Evolutionary conservation across 1,140 invertebrate genomes (phyloP), one percentile per base, ranked within the genome.

Genomic region (Saccostrea cuccullata): DNA sequence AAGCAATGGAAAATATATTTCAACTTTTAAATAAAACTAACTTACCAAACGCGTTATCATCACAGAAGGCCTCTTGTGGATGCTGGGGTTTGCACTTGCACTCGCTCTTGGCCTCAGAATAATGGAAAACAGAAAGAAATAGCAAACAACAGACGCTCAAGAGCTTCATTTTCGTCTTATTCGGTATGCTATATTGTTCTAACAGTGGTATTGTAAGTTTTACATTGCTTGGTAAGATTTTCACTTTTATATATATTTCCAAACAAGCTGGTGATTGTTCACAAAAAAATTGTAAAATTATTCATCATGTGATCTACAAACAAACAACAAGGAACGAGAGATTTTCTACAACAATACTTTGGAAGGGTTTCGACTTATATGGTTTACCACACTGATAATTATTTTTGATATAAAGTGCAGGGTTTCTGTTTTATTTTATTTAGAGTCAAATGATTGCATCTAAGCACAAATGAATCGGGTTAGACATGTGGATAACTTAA

Each of bases 251-350:
- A 64, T 20, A n/a, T 20, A 17, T 64, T 64, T 2, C 4, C 13
- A n/a, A 64, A 17, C n/a, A n/a, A 64, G 15, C 4, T 64, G 58
- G 58, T 64, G 3, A n/a, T n/a, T 64, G 58, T 64, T 64, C 5
- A 6, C 6, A 64, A 17, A 64, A 64, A n/a, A n/a, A n/a, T n/a
- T n/a, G n/a, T n/a, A n/a, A n/a, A 64, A 64, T 64, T 20, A n/a
- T 64, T 64, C n/a, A 15, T 64, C 58, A 64, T 64, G 58, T 64
- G 58, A 64, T 64, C 15, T 64, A n/a, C n/a, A 64, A 64, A 64
- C 58, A 64, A 64, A 64, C 47, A 47, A 47, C 47, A 47, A 47
- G 47, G 47, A 47, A 47, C 47, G 6, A 47, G 47, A 1, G n/a
- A 64, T n/a, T 0, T 6, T 64, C n/a, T 6, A 2, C 0, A 64